Percentiles rank a stretch among this genome's conserved stretches.
Conservation (phyloP, 1,140 invertebrate genomes). For the Aphelinus certus region DNA sequence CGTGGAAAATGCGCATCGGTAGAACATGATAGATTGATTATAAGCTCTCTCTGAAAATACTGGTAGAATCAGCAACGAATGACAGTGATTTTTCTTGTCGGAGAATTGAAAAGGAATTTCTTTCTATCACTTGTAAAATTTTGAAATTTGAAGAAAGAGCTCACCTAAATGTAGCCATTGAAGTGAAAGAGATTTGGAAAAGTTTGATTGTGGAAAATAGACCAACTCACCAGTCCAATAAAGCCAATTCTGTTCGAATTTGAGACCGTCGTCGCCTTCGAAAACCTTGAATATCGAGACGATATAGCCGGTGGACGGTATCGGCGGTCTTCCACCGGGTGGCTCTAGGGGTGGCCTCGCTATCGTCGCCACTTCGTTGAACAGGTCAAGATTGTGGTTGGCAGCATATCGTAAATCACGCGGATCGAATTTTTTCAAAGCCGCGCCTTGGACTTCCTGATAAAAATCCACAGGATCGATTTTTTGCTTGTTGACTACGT, state of each 20-base stretch:
- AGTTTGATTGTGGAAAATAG: neutral
- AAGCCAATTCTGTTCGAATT: conserved; percentile 91
- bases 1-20: too few relatives aligned
- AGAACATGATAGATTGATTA: too few relatives aligned
- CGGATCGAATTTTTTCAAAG: conserved; percentile 84
- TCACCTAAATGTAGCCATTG: neutral
- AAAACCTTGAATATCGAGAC: conserved; percentile 94
- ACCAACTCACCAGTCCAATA: conserved; percentile 82
- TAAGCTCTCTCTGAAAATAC: too few relatives aligned
- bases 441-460: conserved; percentile 81
- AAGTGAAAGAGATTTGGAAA: neutral
- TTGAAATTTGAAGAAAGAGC: too few relatives aligned
- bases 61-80: too few relatives aligned
- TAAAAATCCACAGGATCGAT: conserved; percentile 86
- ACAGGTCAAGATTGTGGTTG: conserved; percentile 85
- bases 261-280: conserved; percentile 89
- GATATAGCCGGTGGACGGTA: conserved; percentile 86
- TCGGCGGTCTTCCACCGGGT: conserved; percentile 77
- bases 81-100: neutral
- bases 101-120: too few relatives aligned
- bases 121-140: too few relatives aligned
- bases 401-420: conserved; percentile 82
- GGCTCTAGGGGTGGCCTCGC: conserved; percentile 85
- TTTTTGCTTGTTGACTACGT: conserved; percentile 86
- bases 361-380: conserved; percentile 89